Base-by-base conservation (phyloP, 2,888 invertebrate species). In the Ceraclea dissimilis region DNA sequence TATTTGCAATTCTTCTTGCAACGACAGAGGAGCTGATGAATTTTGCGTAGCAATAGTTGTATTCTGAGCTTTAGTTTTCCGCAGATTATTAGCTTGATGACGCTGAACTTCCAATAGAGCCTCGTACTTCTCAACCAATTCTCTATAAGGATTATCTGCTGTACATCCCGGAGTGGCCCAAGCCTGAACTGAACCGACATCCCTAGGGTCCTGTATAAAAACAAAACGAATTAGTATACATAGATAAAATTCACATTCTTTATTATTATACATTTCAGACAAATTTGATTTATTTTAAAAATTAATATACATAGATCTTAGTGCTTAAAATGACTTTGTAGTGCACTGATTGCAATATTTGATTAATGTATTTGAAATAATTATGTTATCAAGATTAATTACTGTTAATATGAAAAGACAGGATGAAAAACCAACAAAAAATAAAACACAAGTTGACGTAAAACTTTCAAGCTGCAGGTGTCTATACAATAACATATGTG, bases 121-220 rank as follows among this genome's bases (percentile, higher is more conserved):
- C 71, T 91, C 90, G 69, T 90, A 92, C 69, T 91, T 91, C 69
- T 90, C 88, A 52, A 90, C 89, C 64, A 92, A 75, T 56, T 85
- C 87, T 67, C 87, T 80, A 71, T 90, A 91, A 0, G 88, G 85
- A 70, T 88, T 88, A 61, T 78, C 79, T 64, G 75, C 75, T 60
- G 74, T 74, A 20, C 54, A 49, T 19, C 21, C 43, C 4, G 57
- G 57, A 20, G 47, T 60, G 18, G 60, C 57, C 61, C 62, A 62
- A n/a, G 50, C 51, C 53, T 62, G 54, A 16, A 62, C 57, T 13
- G 52, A 48, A 17, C 56, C 46, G 17, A 52, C 51, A 49, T 58
- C 57, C 48, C 55, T 56, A 49, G 58, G 57, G 46, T 52, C 57
- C 61, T 61, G 51, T 46, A 52, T 19, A 39, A 31, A 56, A 55